A percentile compares a stretch with the other conserved stretches of the same genome.
phyloP scores from a whole-genome alignment of 2,888 invertebrate species.

The Thyatira batis region DNA sequence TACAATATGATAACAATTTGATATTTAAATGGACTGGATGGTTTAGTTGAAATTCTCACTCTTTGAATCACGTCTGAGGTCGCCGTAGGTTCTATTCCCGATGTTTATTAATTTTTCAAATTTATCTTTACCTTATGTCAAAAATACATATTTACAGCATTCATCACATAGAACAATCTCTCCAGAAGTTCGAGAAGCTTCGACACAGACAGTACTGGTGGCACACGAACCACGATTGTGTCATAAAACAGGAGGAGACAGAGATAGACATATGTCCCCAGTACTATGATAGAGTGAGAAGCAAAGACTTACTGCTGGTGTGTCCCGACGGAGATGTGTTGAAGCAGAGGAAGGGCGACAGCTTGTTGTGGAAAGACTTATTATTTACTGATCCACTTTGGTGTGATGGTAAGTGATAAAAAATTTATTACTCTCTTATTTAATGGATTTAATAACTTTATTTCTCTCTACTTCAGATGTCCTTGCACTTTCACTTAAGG shows the following conservation, averaged over 20 bases:
- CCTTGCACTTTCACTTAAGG: neutral
- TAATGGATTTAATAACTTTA: neutral
- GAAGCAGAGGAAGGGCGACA: constrained; percentile 58
- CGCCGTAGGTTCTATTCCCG: too few species aligned
- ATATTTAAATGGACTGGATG: too few species aligned
- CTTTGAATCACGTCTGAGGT: too few species aligned
- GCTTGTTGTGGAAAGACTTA: constrained; percentile 64
- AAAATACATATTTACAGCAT: constrained; percentile 46
- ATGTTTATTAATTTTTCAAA: too few species aligned
- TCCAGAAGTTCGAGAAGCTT: constrained; percentile 60
- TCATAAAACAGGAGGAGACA: constrained; percentile 38
- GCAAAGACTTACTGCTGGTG: constrained; percentile 60
- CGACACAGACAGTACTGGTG: constrained; percentile 69
- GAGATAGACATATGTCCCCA: constrained; percentile 31
- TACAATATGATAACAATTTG: too few species aligned
- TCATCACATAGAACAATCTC: constrained; percentile 58
- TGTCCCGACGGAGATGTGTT: constrained; percentile 70
- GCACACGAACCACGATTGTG: constrained; percentile 29
- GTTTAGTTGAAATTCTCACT: too few species aligned
- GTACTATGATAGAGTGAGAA: constrained; percentile 52
- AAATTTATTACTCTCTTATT: constrained; percentile 1
- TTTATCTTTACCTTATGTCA: neutral
- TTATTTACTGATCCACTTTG: constrained; percentile 71
- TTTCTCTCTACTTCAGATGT: neutral
- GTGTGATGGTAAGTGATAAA: constrained; percentile 60